Conservation (phyloP, 2,888 invertebrate species). For the Lacanobia oleracea region DNA sequence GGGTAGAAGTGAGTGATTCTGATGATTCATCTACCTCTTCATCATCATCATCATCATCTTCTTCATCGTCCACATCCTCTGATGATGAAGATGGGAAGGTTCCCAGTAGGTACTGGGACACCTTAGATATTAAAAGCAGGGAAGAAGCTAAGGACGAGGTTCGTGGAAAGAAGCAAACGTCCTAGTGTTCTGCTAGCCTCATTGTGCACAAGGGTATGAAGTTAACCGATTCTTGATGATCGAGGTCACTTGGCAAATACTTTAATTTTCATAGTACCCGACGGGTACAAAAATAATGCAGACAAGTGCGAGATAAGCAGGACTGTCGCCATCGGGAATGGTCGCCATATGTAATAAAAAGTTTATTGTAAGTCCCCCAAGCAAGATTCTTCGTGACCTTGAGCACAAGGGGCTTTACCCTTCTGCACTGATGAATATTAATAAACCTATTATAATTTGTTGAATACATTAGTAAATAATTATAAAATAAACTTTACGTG, state of each 20-base stretch:
- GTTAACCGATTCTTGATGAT: not conserved
- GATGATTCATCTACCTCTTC: constrained; percentile 43
- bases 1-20: constrained; percentile 16
- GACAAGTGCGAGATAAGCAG: too few species aligned
- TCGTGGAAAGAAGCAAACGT: constrained; percentile 47
- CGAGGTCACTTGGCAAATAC: not conserved
- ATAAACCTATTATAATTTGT: constrained; percentile 10
- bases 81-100: constrained; percentile 48
- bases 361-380: not conserved
- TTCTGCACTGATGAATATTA: constrained; percentile 22
- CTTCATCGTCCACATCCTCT: constrained; percentile 43
- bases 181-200: constrained; percentile 5
- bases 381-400: not conserved
- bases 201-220: not conserved
- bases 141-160: constrained; percentile 45
- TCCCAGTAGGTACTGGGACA: constrained; percentile 72
- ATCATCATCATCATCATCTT: constrained; percentile 39
- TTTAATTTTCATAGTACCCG: too few species aligned
- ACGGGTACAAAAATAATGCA: too few species aligned
- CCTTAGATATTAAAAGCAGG: constrained; percentile 59
- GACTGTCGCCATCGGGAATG: not conserved
- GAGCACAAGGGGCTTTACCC: not conserved
- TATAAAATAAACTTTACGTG: constrained; percentile 11
- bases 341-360: not conserved
- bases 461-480: constrained; percentile 41